phyloP scores from a whole-genome alignment of 2,113 vertebrate genomes.

The Dasyprocta punctata region DNA sequence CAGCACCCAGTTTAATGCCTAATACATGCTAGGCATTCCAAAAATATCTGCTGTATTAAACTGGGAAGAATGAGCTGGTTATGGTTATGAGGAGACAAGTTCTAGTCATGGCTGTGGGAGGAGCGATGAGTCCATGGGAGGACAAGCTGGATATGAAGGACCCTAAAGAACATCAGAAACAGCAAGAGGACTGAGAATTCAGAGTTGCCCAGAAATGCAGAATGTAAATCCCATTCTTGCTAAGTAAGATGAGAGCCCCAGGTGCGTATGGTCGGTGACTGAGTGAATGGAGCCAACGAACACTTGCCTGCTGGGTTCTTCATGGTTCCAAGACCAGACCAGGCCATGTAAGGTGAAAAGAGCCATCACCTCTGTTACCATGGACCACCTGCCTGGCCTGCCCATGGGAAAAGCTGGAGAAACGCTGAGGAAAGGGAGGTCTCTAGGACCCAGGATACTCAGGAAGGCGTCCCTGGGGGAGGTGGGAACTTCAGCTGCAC shows the following conservation, averaged over 20 bases:
- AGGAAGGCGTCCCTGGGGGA: neutral
- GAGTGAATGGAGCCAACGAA: neutral
- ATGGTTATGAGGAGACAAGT: neutral
- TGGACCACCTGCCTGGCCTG: neutral
- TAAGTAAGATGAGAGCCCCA: neutral
- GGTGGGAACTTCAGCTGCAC: neutral
- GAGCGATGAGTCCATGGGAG: neutral
- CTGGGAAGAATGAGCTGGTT: neutral
- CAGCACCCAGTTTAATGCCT: neutral
- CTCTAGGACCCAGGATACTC: neutral
- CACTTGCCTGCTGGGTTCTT: neutral
- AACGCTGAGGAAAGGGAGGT: neutral
- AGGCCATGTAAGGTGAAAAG: neutral
- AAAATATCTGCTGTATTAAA: neutral
- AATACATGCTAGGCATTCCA: neutral
- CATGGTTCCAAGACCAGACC: neutral
- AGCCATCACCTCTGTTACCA: neutral
- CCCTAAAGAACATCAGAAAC: neutral
- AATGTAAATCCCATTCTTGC: neutral
- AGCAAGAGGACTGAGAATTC: neutral
- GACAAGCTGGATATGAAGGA: neutral
- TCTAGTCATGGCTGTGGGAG: neutral
- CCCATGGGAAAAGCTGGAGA: neutral
- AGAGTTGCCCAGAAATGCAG: neutral
- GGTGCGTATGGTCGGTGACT: neutral